phyloP scores from a whole-genome alignment of 2,113 vertebrate species.

The Podarcis raffonei region DNA sequence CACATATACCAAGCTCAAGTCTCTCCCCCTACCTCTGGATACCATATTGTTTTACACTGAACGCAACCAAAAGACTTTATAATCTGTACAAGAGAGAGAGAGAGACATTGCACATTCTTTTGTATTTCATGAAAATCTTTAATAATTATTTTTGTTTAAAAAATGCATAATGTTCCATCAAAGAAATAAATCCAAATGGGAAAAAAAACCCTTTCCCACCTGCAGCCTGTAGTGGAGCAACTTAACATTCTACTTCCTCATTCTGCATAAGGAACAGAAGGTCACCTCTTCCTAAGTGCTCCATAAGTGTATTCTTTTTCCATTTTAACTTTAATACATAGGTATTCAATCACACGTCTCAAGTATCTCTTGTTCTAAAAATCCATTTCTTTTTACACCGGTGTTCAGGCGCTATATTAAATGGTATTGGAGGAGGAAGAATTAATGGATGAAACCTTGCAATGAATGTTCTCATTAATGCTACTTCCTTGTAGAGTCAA shows the following conservation, averaged over 20 bases:
- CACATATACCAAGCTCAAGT: no score
- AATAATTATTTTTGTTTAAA: no score
- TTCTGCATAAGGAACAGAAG: neutral
- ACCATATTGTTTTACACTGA: no score
- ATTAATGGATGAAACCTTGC: constrained; percentile 45
- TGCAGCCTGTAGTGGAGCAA: neutral
- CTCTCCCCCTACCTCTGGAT: no score
- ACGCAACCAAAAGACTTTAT: no score
- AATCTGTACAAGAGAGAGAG: no score
- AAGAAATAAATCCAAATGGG: neutral
- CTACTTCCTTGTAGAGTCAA: constrained; percentile 36
- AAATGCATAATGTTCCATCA: no score
- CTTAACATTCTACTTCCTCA: neutral
- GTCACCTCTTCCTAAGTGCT: neutral
- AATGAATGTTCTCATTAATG: constrained; percentile 51
- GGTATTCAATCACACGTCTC: neutral
- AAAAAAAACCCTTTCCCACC: neutral
- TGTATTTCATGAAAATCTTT: no score
- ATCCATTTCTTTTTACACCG: neutral
- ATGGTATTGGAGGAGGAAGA: constrained; percentile 18
- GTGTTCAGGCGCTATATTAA: constrained; percentile 7
- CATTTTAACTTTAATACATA: neutral
- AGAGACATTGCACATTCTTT: no score
- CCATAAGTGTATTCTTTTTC: neutral
- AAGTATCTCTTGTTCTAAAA: neutral